Conservation (phyloP, 1,140 invertebrate genomes). For the Anastrepha obliqua region DNA sequence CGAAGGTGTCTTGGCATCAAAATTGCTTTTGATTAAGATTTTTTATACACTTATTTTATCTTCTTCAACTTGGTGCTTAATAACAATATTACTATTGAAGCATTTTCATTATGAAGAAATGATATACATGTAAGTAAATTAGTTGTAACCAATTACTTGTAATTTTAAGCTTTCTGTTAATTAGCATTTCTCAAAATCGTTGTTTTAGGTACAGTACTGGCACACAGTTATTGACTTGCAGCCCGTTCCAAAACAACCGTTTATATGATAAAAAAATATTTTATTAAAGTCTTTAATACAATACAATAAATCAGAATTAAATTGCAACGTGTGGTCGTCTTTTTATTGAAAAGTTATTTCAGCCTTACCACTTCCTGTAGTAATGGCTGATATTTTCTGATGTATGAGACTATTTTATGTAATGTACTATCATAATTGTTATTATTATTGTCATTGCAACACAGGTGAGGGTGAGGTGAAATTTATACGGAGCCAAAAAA, state of each 20-base stretch:
- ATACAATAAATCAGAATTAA: background rate
- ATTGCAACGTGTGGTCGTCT: background rate
- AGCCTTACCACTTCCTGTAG: background rate
- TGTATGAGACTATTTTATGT: background rate
- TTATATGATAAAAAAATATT: too few species aligned
- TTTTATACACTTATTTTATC: too few species aligned
- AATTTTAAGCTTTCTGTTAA: background rate
- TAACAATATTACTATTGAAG: too few species aligned
- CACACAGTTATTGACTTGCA: background rate
- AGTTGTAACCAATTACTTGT: too few species aligned
- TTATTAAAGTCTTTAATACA: background rate
- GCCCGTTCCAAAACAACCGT: background rate
- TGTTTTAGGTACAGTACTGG: background rate
- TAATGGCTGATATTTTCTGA: background rate
- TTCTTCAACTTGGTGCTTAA: too few species aligned
- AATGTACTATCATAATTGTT: background rate
- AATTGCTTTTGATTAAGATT: too few species aligned
- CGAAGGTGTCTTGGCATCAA: too few species aligned
- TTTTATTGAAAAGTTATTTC: background rate
- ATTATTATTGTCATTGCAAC: slow-evolving; percentile 28
- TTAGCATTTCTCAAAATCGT: background rate
- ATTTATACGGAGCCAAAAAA: slow-evolving; percentile 64
- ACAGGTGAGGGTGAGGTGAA: slow-evolving; percentile 53
- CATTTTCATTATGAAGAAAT: too few species aligned
- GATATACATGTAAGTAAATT: too few species aligned